Percentiles rank a stretch among this genome's conserved stretches.
These are phyloP conservation scores for Epinephelus moara DNA, from an alignment of 2,113 vertebrate species.

Conservation along the genomic window DNA sequence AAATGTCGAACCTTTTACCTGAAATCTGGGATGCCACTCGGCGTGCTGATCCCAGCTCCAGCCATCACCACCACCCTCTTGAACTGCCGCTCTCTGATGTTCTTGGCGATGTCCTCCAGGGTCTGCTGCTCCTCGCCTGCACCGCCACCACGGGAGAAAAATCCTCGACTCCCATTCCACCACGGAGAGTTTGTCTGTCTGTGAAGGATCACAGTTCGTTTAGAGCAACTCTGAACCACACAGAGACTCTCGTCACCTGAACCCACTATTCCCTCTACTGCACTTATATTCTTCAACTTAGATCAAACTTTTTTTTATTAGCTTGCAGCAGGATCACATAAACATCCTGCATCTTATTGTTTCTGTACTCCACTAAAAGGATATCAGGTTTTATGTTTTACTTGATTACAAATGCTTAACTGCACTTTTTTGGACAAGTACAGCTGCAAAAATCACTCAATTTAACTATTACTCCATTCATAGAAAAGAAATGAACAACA, in stretches of 20 bases:
- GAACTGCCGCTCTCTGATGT: constrained; percentile 80
- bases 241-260: neutral
- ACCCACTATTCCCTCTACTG: too few relatives aligned
- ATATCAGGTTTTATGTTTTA: neutral
- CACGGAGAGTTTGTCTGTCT: constrained; percentile 10
- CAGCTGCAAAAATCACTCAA: neutral
- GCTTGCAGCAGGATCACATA: too few relatives aligned
- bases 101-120: constrained; percentile 84
- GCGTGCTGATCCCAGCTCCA: constrained; percentile 95
- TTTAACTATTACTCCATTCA: neutral
- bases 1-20: constrained; percentile 79
- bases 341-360: neutral
- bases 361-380: neutral
- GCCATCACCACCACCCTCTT: constrained; percentile 91
- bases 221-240: neutral
- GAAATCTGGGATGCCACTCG: constrained; percentile 96
- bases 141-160: constrained; percentile 69
- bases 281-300: too few relatives aligned
- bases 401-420: neutral
- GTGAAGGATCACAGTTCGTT: neutral
- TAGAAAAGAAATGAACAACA: neutral
- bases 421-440: neutral
- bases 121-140: constrained; percentile 67
- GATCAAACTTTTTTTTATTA: too few relatives aligned
- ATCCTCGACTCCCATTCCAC: constrained; percentile 50